A percentile compares a stretch with the other conserved stretches of the same genome.
Evolutionary conservation across 2,113 vertebrate genomes (phyloP).

Genomic region (Rhinolophus ferrumequinum): DNA sequence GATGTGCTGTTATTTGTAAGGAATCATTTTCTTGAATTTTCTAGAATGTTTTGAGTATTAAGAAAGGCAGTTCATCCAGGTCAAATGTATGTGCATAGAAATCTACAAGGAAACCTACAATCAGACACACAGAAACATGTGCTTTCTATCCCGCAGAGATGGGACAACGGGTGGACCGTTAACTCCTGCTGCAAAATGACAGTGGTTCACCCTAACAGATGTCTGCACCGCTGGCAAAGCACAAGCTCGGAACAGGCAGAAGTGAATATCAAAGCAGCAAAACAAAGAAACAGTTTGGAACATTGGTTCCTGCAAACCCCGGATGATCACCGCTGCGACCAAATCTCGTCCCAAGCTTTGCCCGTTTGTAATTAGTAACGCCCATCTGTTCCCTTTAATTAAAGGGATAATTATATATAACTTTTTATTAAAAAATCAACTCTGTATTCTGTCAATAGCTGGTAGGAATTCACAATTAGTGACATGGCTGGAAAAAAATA

Average conservation of each 20-base stretch:
- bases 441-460: conserved; percentile 94
- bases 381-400: conserved; percentile 93
- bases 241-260: conserved; percentile 43
- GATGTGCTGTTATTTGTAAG: background rate
- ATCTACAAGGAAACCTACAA: conserved; percentile 29
- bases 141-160: background rate
- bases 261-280: conserved; percentile 64
- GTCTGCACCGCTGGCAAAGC: background rate
- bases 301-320: conserved; percentile 84
- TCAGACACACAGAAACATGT: conserved; percentile 28
- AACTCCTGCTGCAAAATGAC: background rate
- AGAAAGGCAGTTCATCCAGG: conserved; percentile 42
- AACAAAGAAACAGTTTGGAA: conserved; percentile 79
- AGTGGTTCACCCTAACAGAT: background rate
- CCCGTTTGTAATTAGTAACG: conserved; percentile 89
- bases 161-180: background rate
- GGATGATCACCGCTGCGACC: conserved; percentile 84
- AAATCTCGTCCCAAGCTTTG: conserved; percentile 87
- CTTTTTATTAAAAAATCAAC: conserved; percentile 95
- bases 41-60: conserved; percentile 21
- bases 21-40: conserved; percentile 25
- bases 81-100: conserved; percentile 32
- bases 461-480: conserved; percentile 97
- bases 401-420: conserved; percentile 95
- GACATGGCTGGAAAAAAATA: conserved; percentile 89